A percentile compares a stretch with the other conserved stretches of the same genome.
phyloP scores from a whole-genome alignment of 2,113 vertebrate species.

The Hypanus sabinus region DNA sequence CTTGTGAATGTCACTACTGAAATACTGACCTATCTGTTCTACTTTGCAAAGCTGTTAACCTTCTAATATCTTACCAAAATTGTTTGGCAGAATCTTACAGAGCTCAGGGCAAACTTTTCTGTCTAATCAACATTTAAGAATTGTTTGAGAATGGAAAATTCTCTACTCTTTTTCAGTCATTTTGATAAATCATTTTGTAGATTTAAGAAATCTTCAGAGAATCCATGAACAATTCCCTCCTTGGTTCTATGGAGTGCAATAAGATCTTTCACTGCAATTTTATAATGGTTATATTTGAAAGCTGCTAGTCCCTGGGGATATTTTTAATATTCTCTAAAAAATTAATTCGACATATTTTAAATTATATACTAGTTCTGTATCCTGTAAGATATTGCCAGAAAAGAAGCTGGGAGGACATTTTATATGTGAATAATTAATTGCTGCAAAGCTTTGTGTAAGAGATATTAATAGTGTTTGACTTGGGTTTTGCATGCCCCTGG shows the following conservation, averaged over 20 bases:
- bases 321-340: background rate
- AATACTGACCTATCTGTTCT: background rate
- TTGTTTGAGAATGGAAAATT: background rate
- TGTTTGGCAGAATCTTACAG: background rate
- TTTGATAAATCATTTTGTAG: background rate
- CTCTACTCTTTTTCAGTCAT: background rate
- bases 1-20: background rate
- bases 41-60: background rate
- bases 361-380: background rate
- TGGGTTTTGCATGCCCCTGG: background rate
- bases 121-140: background rate
- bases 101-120: background rate
- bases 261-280: background rate
- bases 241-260: background rate
- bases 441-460: background rate
- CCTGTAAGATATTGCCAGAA: too few relatives aligned
- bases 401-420: background rate
- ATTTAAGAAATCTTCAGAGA: background rate
- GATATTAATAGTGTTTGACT: background rate
- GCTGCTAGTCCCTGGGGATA: background rate
- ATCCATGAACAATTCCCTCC: background rate
- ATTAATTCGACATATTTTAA: conserved; percentile 1
- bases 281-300: background rate
- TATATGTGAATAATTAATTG: conserved; percentile 10
- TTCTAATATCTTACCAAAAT: background rate